Percentiles rank a stretch among this genome's conserved stretches.
Conservation (phyloP, 2,888 invertebrate species). For the Pristionchus entomophagus region DNA sequence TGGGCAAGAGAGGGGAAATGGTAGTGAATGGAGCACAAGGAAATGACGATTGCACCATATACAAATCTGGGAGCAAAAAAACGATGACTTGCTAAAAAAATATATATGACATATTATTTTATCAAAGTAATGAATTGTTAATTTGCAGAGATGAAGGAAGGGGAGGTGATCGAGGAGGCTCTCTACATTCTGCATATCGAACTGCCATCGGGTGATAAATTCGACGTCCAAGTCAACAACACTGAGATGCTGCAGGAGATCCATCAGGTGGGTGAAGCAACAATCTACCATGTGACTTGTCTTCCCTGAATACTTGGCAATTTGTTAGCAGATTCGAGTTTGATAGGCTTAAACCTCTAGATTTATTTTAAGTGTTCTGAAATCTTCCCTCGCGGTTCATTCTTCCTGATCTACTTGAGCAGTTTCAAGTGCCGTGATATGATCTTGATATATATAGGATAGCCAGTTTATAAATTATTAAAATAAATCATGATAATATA, state of each 20-base stretch:
- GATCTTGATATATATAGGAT: too few species aligned
- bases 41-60: not conserved
- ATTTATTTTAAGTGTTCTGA: not conserved
- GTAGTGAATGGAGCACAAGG: not conserved
- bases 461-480: too few species aligned
- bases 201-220: constrained; percentile 32
- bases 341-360: not conserved
- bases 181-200: constrained; percentile 47
- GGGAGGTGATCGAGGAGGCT: constrained; percentile 28
- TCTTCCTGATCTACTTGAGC: not conserved
- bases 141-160: constrained; percentile 40
- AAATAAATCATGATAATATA: too few species aligned
- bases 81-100: too few species aligned
- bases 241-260: constrained; percentile 98
- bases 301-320: not conserved
- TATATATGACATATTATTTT: not conserved
- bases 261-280: constrained; percentile 84
- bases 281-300: not conserved
- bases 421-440: too few species aligned
- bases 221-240: constrained; percentile 85
- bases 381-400: too few species aligned
- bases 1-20: not conserved
- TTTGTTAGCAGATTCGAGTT: too few species aligned
- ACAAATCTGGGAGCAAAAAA: too few species aligned
- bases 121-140: not conserved